Evolutionary conservation across 1,140 invertebrate species (phyloP), one percentile per base, ranked within the genome.

Genomic region (Coelopa frigida): DNA sequence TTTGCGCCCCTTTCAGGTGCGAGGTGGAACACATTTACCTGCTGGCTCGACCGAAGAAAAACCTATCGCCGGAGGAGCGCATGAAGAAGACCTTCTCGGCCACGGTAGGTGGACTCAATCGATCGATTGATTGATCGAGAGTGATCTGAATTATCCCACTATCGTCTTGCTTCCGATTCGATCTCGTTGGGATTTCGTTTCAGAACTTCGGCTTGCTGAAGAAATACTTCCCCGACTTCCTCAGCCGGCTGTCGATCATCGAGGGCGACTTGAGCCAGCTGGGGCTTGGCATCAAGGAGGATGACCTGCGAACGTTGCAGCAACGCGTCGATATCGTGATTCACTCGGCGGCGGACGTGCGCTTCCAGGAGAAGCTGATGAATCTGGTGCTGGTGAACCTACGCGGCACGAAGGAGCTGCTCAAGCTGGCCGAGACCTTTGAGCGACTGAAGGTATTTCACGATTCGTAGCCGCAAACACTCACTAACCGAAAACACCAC

Each of bases 291-390:
- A 70, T 93, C 1, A 76, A 67, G 29, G 61, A 76, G 2, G 11
- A 0, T 58, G 66, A 76, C 33, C 78, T 87, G 24, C 38, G 36
- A 5, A 12, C 12, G 41, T 27, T 44, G 11, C 10, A 49, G 8
- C 20, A 49, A 49, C 54, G 73, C 70, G 29, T 74, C 3, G 72
- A 78, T 27, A 74, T 93, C 38, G 83, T 94, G 8, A 87, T 93
- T 68, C 89, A 94, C 59, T 83, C 81, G 6, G 89, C 88, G 0
- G 87, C 87, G 0, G 89, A 87, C 2, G 75, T 90, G 1, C 81
- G 83, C 45, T 89, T 92, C 59, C 82, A 90, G 59, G 88, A 91
- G 67, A 79, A 82, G 48, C 62, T 94, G 2, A 78, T 79, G 53
- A 46, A 64, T 2, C 70, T 77, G 0, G 68, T 77, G 0, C 72